Conservation (phyloP, 2,888 invertebrate genomes). For the Argynnis bischoffii region DNA sequence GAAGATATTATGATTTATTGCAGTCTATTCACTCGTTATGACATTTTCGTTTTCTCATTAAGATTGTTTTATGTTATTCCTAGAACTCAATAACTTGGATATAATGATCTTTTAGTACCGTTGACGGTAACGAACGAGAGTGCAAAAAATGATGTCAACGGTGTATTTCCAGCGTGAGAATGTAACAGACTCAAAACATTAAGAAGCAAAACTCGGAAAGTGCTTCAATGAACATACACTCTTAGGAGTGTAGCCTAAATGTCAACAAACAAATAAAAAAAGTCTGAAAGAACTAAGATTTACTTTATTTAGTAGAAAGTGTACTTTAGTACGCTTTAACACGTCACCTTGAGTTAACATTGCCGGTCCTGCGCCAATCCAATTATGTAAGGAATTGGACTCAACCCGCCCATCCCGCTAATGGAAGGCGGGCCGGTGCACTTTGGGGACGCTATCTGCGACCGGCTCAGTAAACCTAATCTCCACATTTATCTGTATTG, state of each 20-base stretch:
- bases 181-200: background rate
- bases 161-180: constrained; percentile 8
- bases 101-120: constrained; percentile 13
- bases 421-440: constrained; percentile 29
- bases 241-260: too few species aligned
- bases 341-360: constrained; percentile 35
- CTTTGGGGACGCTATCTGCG: constrained; percentile 22
- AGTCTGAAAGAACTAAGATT: background rate
- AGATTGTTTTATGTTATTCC: background rate
- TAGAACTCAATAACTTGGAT: constrained; percentile 10
- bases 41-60: background rate
- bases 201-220: too few species aligned
- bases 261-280: background rate
- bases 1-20: too few species aligned
- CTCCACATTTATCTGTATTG: constrained; percentile 2
- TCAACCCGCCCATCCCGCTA: constrained; percentile 29
- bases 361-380: constrained; percentile 35
- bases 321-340: constrained; percentile 23
- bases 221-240: too few species aligned
- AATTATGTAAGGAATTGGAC: constrained; percentile 43
- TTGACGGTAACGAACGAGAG: constrained; percentile 1
- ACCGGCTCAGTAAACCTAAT: constrained; percentile 9
- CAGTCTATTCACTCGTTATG: background rate
- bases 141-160: constrained; percentile 13
- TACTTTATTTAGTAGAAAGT: background rate